Conservation (phyloP, 2,113 vertebrate genomes). For the Cepphus grylle region DNA sequence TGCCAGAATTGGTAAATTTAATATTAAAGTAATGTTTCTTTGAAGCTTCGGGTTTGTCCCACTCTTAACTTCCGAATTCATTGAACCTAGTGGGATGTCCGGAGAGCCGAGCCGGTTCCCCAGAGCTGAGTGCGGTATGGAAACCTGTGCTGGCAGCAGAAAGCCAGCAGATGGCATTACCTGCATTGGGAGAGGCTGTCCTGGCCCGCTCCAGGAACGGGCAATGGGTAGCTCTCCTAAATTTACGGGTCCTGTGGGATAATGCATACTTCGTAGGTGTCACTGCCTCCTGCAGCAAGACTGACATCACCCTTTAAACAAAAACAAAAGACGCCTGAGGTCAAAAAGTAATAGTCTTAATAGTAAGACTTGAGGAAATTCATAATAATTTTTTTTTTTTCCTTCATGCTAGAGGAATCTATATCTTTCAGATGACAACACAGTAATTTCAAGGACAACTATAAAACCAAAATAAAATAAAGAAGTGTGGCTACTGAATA, state of each 20-base stretch:
- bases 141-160: background rate
- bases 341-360: background rate
- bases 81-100: background rate
- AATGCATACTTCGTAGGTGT: too few relatives aligned
- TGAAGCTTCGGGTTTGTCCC: background rate
- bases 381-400: background rate
- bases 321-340: background rate
- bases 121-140: accelerated
- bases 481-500: accelerated
- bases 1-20: background rate
- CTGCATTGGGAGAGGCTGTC: background rate
- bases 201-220: background rate
- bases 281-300: background rate
- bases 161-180: background rate
- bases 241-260: accelerated
- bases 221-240: background rate
- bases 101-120: background rate
- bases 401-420: background rate
- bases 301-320: background rate
- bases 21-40: background rate
- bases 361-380: background rate
- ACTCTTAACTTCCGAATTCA: background rate
- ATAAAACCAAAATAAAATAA: background rate
- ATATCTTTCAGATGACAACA: background rate
- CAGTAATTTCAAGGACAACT: background rate